phyloP scores from a whole-genome alignment of 2,113 vertebrate species.

The Macquaria ambigua region DNA sequence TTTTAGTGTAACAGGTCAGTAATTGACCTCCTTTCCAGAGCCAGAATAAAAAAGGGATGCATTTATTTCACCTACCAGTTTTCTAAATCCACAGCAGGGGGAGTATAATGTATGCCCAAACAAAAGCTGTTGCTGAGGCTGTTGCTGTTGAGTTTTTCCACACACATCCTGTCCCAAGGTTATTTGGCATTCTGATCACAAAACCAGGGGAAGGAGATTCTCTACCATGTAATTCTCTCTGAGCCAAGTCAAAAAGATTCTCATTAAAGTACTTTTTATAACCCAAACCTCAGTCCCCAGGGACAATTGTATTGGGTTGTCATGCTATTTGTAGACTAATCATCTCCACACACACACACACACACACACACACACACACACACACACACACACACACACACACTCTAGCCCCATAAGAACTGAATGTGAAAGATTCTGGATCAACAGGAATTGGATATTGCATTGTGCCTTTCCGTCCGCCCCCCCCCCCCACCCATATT shows the following conservation, averaged over 20 bases:
- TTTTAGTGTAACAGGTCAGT: constrained; percentile 31
- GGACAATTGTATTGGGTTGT: constrained; percentile 52
- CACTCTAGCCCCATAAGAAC: not conserved
- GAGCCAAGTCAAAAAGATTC: constrained; percentile 59
- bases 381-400: not conserved
- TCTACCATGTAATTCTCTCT: constrained; percentile 42
- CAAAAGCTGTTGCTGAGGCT: constrained; percentile 9
- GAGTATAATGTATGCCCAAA: constrained; percentile 9
- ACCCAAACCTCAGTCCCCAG: constrained; percentile 48
- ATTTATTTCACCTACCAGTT: constrained; percentile 1
- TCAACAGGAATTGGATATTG: constrained; percentile 49
- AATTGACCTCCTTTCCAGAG: constrained; percentile 17
- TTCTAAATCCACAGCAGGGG: constrained; percentile 18
- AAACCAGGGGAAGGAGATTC: constrained; percentile 30
- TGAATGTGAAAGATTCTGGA: constrained; percentile 28
- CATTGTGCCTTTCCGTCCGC: constrained; percentile 23
- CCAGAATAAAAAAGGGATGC: not conserved
- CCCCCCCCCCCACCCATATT: not conserved
- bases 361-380: not conserved
- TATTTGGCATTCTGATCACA: constrained; percentile 61
- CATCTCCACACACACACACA: constrained; percentile 27
- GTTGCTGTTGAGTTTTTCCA: constrained; percentile 25
- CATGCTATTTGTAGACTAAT: constrained; percentile 68
- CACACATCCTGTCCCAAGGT: constrained; percentile 34
- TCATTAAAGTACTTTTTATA: constrained; percentile 65